A percentile compares a stretch with the other conserved stretches of the same genome.
These are phyloP conservation scores for Penelope pileata DNA, from an alignment of 2,113 vertebrate genomes.

Conservation along the genomic window DNA sequence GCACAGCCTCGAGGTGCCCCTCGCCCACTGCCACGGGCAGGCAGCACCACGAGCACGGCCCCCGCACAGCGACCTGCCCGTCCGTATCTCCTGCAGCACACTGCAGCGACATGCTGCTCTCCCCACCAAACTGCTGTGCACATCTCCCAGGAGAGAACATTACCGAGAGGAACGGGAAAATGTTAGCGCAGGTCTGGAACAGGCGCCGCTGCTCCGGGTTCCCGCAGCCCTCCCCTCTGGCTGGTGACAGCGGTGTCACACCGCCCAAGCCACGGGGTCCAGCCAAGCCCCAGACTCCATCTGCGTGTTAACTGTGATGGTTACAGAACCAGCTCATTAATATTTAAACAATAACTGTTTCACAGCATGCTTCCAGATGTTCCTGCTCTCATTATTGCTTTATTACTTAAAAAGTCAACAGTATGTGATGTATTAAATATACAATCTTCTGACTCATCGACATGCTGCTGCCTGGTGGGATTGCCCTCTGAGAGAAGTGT, in stretches of 20 bases:
- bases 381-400: slow-evolving; percentile 51
- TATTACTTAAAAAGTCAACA: slow-evolving; percentile 48
- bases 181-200: fast-evolving
- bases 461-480: slow-evolving; percentile 13
- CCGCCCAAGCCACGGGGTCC: background rate
- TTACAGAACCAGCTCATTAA: background rate
- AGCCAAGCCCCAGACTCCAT: background rate
- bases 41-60: fast-evolving
- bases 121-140: background rate
- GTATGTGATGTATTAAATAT: slow-evolving; percentile 46
- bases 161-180: background rate
- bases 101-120: fast-evolving
- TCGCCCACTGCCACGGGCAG: fast-evolving
- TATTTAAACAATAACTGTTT: background rate
- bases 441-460: slow-evolving; percentile 50
- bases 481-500: slow-evolving; percentile 18
- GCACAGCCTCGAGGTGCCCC: background rate
- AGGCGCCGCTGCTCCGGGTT: fast-evolving
- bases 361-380: slow-evolving; percentile 62
- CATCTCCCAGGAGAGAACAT: fast-evolving
- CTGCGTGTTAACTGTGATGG: background rate
- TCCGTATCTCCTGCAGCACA: background rate
- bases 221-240: fast-evolving
- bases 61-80: background rate
- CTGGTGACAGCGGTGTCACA: too few species aligned